phyloP scores from a whole-genome alignment of 2,113 vertebrate genomes.

The Poecilia latipinna region DNA sequence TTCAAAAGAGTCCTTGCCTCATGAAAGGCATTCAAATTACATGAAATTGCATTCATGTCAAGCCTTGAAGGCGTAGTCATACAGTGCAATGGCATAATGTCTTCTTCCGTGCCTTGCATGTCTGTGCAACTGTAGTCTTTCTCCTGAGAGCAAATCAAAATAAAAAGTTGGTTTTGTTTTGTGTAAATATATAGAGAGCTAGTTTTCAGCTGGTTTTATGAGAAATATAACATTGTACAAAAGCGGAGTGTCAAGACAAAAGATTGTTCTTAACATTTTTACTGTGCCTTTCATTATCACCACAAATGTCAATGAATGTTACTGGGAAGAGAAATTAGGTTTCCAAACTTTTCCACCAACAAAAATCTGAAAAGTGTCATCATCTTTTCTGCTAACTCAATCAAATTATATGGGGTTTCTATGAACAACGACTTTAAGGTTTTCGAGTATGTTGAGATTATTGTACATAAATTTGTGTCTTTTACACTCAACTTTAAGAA shows the following conservation, averaged over 20 bases:
- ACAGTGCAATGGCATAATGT: constrained; percentile 74
- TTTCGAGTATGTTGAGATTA: too few relatives aligned
- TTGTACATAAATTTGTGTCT: too few relatives aligned
- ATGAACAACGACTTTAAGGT: too few relatives aligned
- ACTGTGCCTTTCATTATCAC: neutral
- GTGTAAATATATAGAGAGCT: constrained; percentile 41
- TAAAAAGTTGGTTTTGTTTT: constrained; percentile 47
- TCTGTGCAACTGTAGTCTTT: constrained; percentile 55
- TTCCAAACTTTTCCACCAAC: too few relatives aligned
- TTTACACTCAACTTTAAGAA: neutral
- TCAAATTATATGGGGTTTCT: too few relatives aligned
- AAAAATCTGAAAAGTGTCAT: too few relatives aligned
- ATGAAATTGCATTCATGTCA: constrained; percentile 80
- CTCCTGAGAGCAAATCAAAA: constrained; percentile 56
- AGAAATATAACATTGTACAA: constrained; percentile 7
- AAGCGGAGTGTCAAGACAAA: too few relatives aligned
- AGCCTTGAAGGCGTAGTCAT: constrained; percentile 77
- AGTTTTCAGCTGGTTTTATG: constrained; percentile 28
- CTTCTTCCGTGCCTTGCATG: constrained; percentile 65
- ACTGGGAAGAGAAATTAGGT: too few relatives aligned
- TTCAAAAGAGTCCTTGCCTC: constrained; percentile 81
- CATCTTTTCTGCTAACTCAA: too few relatives aligned
- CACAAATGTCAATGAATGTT: too few relatives aligned
- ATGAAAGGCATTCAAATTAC: constrained; percentile 82
- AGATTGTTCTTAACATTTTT: too few relatives aligned